Evolutionary conservation across 2,888 invertebrate genomes (phyloP), one percentile per base, ranked within the genome.

Genomic region (Harpalus rubripes): DNA sequence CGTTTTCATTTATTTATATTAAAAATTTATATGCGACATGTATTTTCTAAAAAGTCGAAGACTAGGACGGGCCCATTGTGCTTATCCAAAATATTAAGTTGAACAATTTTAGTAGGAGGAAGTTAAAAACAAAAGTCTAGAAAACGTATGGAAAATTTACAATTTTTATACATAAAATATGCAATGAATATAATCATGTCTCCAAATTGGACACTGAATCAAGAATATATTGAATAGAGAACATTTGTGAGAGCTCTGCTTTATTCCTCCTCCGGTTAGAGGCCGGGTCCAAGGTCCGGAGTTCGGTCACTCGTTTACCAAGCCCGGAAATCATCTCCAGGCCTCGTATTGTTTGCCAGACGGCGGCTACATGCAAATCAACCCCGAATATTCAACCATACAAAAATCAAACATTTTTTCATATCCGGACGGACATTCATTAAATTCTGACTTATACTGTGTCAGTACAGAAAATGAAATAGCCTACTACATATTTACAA

Each of bases 321-420:
- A 8, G 8, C 5, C 59, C 59, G 59, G 59, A 61, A 61, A 61
- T 61, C 59, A 61, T 61, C 59, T 61, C 18, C 59, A 18, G 18
- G n/a, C 59, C 59, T 8, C 59, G 18, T 16, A 61, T 61, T 61
- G 59, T 61, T 18, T 7, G 59, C 56, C 59, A 61, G 59, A 15
- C 18, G 59, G 15, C 44, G 44, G 16, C 16, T n/a, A 61, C 59
- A 16, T 61, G 59, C 59, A 61, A 61, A 61, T 61, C 59, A 18
- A 18, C 7, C 59, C 18, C 16, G 59, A 61, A 52, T 52, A 52
- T 52, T 52, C 18, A 18, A 16, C 16, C 8, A 15, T 18, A 16
- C 16, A 61, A 61, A 61, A 61, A 61, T 15, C 15, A 18, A 61
- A 61, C 18, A 61, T 61, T 61, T 18, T 61, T 61, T 16, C 16